These are phyloP conservation scores for Antechinus stuartii DNA, from an alignment of 2,113 vertebrate genomes.

Conservation along the genomic window DNA sequence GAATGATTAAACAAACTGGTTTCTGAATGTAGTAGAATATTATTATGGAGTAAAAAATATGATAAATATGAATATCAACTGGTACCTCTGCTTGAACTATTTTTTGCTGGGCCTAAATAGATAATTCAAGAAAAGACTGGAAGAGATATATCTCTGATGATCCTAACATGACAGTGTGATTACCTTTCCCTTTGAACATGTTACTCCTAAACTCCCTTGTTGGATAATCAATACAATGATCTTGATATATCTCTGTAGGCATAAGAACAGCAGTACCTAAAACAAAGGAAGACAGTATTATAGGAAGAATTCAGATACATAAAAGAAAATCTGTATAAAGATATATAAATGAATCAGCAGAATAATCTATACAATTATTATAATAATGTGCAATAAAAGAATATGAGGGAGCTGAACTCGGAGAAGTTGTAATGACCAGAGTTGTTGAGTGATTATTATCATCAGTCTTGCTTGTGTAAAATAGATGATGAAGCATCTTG, in stretches of 20 bases:
- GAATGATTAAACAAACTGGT: background rate
- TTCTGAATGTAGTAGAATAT: background rate
- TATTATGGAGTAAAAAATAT: background rate
- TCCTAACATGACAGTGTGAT: no score
- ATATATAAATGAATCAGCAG: no score
- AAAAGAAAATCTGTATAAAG: no score
- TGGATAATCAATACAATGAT: no score
- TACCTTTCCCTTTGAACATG: background rate
- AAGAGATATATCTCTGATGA: background rate
- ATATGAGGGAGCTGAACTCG: background rate
- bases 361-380: no score
- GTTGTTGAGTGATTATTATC: background rate
- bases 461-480: background rate
- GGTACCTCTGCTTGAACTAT: background rate
- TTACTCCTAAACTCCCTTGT: background rate
- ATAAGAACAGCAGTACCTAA: no score
- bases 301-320: no score
- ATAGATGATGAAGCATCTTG: background rate
- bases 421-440: background rate
- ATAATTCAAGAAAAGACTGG: background rate
- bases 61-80: background rate
- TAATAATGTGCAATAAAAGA: background rate
- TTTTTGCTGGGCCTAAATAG: background rate
- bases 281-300: no score
- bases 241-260: no score